Percentiles rank a stretch among this genome's conserved stretches.
These are phyloP conservation scores for Apamea anceps DNA, from an alignment of 2,888 invertebrate genomes.

Conservation along the genomic window DNA sequence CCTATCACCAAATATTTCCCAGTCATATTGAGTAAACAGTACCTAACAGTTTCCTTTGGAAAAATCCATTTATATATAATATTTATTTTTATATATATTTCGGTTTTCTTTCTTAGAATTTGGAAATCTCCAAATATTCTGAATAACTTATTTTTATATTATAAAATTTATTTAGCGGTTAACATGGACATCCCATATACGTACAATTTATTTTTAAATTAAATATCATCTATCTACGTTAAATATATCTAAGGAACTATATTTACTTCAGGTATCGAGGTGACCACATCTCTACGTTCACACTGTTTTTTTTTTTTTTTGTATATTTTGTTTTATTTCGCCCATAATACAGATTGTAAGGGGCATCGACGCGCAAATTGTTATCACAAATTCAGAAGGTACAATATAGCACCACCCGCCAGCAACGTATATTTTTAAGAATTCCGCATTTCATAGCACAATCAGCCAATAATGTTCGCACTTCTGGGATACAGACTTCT, in stretches of 20 bases:
- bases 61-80: background rate
- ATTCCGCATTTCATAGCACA: background rate
- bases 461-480: background rate
- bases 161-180: conserved; percentile 24
- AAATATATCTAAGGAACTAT: conserved; percentile 55
- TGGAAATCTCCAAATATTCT: conserved; percentile 30
- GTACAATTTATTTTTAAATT: conserved; percentile 29
- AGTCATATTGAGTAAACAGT: conserved; percentile 18
- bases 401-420: background rate
- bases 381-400: background rate
- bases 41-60: background rate
- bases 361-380: background rate
- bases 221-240: conserved; percentile 32
- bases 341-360: background rate
- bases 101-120: conserved; percentile 26
- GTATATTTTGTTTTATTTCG: background rate
- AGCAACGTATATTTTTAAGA: background rate
- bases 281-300: conserved; percentile 53
- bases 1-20: background rate
- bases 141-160: conserved; percentile 18
- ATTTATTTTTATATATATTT: background rate
- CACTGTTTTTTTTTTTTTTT: conserved; percentile 9
- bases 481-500: background rate
- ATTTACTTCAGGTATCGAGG: conserved; percentile 66
- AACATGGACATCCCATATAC: conserved; percentile 50